Evolutionary conservation across 2,113 vertebrate genomes (phyloP).

Genomic region (Sula dactylatra): DNA sequence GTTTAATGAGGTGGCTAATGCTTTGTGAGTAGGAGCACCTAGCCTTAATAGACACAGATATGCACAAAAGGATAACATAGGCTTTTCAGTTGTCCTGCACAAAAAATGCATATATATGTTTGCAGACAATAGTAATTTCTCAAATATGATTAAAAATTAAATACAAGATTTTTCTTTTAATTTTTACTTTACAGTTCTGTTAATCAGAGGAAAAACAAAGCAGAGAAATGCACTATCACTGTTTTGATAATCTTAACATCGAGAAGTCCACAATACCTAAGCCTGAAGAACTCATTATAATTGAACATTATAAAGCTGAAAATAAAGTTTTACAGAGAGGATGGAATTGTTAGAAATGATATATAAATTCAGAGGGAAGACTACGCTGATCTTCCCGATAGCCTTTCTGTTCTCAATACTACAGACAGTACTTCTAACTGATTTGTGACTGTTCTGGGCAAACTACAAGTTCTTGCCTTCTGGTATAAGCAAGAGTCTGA

Average conservation of each 20-base stretch:
- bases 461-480: background rate
- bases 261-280: background rate
- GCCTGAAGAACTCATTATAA: background rate
- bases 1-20: constrained; percentile 25
- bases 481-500: background rate
- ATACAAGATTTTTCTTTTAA: background rate
- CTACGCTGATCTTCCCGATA: background rate
- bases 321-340: background rate
- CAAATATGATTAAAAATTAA: background rate
- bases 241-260: background rate
- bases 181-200: background rate
- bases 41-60: background rate
- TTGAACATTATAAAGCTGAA: background rate
- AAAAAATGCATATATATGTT: background rate
- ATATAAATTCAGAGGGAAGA: background rate
- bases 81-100: background rate
- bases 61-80: background rate
- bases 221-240: background rate
- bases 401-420: background rate
- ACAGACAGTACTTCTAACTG: rapidly evolving
- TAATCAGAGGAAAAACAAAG: background rate
- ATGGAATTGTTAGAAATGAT: background rate
- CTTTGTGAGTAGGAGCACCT: background rate
- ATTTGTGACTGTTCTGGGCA: background rate
- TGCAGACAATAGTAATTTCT: background rate